phyloP scores from a whole-genome alignment of 37 sponge, comb jelly and placozoan genomes.

The Hexactinellida sp. region DNA sequence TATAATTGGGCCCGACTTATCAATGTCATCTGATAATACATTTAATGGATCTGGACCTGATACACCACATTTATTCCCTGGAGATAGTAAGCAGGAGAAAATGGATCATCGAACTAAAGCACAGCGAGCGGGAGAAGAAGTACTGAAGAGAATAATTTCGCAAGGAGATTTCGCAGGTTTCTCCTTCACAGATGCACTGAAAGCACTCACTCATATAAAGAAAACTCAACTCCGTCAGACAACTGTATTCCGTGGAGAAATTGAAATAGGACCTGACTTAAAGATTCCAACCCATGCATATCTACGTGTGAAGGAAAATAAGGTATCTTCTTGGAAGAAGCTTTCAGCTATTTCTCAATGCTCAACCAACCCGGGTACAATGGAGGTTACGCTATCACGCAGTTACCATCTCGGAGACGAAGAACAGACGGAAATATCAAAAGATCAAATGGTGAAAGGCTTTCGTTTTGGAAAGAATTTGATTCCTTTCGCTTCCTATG shows the following conservation, averaged over 20 bases:
- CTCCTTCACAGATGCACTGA: neutral
- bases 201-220: constrained; percentile 6
- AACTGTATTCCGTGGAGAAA: constrained; percentile 50
- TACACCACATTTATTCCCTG: neutral
- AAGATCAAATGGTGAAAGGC: constrained; percentile 62
- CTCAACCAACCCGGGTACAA: constrained; percentile 43
- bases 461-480: constrained; percentile 24
- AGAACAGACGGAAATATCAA: constrained; percentile 76
- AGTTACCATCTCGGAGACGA: constrained; percentile 75
- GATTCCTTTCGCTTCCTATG: constrained; percentile 57
- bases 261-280: constrained; percentile 59
- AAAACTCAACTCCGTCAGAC: constrained; percentile 33
- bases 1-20: constrained; percentile 24
- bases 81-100: neutral
- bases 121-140: neutral
- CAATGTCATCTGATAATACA: neutral
- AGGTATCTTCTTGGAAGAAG: constrained; percentile 75
- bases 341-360: constrained; percentile 75
- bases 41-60: neutral
- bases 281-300: constrained; percentile 27
- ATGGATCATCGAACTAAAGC: neutral
- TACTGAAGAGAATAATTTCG: neutral
- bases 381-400: constrained; percentile 57
- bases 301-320: constrained; percentile 34
- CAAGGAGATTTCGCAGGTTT: neutral